Conservation (phyloP, 2,113 vertebrate genomes). For the Sisor rabdophorus region DNA sequence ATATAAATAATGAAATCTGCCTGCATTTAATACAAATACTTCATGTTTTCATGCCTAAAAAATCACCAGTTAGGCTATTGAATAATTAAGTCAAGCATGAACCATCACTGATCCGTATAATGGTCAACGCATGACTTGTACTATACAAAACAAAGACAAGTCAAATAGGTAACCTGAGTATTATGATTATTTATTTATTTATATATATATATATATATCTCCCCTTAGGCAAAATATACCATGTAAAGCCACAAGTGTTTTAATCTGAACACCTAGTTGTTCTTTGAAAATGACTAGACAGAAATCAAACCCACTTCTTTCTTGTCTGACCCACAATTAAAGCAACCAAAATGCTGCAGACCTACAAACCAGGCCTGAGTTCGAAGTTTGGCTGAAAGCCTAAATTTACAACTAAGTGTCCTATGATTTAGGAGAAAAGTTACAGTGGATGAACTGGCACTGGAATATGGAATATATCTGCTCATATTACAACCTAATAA, state of each 20-base stretch:
- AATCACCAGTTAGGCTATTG: not conserved
- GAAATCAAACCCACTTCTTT: conserved; percentile 42
- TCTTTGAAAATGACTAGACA: conserved; percentile 27
- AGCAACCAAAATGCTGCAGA: conserved; percentile 29
- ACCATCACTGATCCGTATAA: not conserved
- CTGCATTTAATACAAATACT: too few relatives aligned
- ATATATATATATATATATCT: not conserved
- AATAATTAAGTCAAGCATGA: not conserved
- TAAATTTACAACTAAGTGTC: not conserved
- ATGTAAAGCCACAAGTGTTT: not conserved
- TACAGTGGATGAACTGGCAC: not conserved
- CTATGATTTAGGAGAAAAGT: not conserved
- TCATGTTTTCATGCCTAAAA: too few relatives aligned
- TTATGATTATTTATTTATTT: too few relatives aligned
- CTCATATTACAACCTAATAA: too few relatives aligned
- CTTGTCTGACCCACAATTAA: conserved; percentile 32
- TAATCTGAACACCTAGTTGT: conserved; percentile 4
- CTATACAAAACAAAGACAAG: not conserved
- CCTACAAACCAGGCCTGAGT: conserved; percentile 40
- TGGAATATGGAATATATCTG: too few relatives aligned
- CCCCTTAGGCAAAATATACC: not conserved
- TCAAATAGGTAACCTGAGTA: not conserved
- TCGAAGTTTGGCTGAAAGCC: conserved; percentile 47
- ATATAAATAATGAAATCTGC: too few relatives aligned
- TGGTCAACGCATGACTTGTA: not conserved